Percentiles rank a stretch among this genome's conserved stretches.
phyloP scores from a whole-genome alignment of 2,797 vertebrate genomes.

The Clarias platycephalus region DNA sequence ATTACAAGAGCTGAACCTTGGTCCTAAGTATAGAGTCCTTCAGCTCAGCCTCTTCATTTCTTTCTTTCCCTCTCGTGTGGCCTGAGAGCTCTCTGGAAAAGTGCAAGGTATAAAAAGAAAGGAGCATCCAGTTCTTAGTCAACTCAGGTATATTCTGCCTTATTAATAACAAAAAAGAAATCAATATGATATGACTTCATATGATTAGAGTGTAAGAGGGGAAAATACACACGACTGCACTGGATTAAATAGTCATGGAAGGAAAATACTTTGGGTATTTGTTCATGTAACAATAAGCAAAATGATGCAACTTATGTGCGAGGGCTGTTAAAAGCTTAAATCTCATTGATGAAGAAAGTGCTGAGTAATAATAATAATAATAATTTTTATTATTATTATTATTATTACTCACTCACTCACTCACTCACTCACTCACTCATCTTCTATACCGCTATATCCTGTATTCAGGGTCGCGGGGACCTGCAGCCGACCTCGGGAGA shows the following conservation, averaged over 20 bases:
- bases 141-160: background rate
- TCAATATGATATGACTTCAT: constrained; percentile 12
- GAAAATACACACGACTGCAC: background rate
- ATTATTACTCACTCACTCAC: no score
- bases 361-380: background rate
- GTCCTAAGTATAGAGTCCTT: background rate
- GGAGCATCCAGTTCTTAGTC: background rate
- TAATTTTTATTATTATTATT: no score
- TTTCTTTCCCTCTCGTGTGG: background rate
- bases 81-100: background rate
- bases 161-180: background rate
- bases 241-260: background rate
- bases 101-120: background rate
- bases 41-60: constrained; percentile 2
- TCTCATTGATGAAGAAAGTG: background rate
- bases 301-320: background rate
- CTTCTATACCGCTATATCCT: no score
- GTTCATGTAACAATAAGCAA: background rate
- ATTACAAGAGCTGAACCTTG: background rate
- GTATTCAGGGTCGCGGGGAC: no score
- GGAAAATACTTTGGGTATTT: background rate
- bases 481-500: no score
- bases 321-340: background rate
- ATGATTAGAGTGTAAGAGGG: background rate
- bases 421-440: no score